Evolutionary conservation across 2,888 invertebrate genomes (phyloP).

Genomic region (Nemotelus pantherinus): DNA sequence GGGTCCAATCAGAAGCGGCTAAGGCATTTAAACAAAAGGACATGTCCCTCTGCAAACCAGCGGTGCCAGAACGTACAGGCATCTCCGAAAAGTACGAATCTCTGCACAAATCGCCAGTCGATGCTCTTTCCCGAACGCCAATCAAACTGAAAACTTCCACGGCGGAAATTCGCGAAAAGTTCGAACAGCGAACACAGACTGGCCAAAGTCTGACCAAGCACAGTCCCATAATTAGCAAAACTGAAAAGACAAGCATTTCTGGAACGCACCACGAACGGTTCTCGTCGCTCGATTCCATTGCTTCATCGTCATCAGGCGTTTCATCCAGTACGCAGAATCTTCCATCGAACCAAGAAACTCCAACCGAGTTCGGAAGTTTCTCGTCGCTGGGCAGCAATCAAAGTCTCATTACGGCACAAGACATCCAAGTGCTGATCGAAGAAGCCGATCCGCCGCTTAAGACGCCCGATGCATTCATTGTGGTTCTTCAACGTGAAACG

Average conservation of each 20-base stretch:
- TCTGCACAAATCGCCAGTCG: constrained; percentile 1
- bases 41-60: constrained; percentile 14
- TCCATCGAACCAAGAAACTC: constrained; percentile 62
- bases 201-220: constrained; percentile 50
- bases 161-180: constrained; percentile 63
- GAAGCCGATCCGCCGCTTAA: constrained; percentile 73
- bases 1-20: constrained; percentile 59
- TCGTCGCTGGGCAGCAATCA: constrained; percentile 65
- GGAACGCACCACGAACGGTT: constrained; percentile 61
- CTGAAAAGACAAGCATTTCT: constrained; percentile 43
- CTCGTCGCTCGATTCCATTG: constrained; percentile 63
- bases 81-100: constrained; percentile 35
- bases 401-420: constrained; percentile 66
- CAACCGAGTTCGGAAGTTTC: constrained; percentile 64
- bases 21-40: constrained; percentile 53
- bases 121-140: constrained; percentile 33
- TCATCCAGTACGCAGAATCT: constrained; percentile 62
- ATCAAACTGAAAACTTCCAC: constrained; percentile 55
- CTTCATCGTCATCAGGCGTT: constrained; percentile 64
- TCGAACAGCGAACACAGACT: constrained; percentile 58
- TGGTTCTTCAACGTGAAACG: constrained; percentile 74
- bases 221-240: constrained; percentile 13
- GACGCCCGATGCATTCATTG: constrained; percentile 71
- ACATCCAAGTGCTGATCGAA: constrained; percentile 73
- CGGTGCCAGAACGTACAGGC: constrained; percentile 34